A percentile compares a stretch with the other conserved stretches of the same genome.
These are phyloP conservation scores for Drosophila trapezifrons DNA, from an alignment of 1,140 invertebrate species.

Conservation along the genomic window DNA sequence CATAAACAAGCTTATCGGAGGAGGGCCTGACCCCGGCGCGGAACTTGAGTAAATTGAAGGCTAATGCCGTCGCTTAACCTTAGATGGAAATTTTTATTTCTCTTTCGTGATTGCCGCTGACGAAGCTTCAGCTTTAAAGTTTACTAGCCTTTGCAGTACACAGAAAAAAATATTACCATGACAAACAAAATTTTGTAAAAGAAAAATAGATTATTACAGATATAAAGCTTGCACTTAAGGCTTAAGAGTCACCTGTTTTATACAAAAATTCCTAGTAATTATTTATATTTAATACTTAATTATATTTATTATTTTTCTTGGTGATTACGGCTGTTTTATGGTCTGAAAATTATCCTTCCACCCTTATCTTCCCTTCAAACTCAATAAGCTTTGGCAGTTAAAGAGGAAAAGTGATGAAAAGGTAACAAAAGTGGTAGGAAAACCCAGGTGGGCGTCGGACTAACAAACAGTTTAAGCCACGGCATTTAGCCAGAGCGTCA, in stretches of 20 bases:
- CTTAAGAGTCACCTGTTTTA: too few relatives aligned
- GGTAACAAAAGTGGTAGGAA: conserved; percentile 23
- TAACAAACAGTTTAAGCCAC: conserved; percentile 24
- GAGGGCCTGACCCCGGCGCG: conserved; percentile 13
- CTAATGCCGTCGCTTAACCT: conserved; percentile 66
- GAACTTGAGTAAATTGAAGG: conserved; percentile 62
- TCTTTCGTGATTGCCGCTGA: conserved; percentile 56
- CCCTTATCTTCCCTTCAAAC: conserved; percentile 6
- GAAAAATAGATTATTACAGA: not conserved
- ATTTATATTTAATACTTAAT: not conserved
- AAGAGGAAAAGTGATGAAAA: conserved; percentile 5
- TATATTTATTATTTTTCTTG: not conserved
- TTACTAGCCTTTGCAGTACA: conserved; percentile 4
- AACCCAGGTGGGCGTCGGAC: conserved; percentile 21
- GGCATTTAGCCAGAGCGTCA: conserved; percentile 3
- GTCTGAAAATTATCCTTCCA: not conserved
- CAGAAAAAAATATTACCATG: not conserved
- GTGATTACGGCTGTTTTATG: not conserved
- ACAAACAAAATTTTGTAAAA: too few relatives aligned
- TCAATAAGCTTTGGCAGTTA: conserved; percentile 11
- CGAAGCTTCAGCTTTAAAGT: conserved; percentile 46
- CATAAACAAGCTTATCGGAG: conserved; percentile 76
- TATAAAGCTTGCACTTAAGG: too few relatives aligned
- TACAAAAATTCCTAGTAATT: too few relatives aligned
- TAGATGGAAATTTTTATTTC: conserved; percentile 51